Evolutionary conservation across 2,797 vertebrate genomes (phyloP).

Genomic region (Buphagus erythrorhynchus): DNA sequence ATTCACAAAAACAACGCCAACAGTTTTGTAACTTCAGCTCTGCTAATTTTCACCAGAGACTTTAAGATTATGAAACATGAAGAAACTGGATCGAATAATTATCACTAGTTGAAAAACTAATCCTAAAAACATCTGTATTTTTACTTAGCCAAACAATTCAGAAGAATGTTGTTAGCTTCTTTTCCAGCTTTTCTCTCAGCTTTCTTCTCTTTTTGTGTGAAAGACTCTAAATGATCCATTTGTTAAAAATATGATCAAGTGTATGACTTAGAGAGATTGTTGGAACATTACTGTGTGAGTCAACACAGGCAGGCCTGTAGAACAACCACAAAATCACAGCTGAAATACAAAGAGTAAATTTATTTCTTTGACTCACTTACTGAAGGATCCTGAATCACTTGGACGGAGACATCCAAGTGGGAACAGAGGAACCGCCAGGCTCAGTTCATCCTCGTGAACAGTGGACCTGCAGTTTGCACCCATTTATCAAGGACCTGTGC

Average conservation of each 20-base stretch:
- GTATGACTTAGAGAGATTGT: neutral
- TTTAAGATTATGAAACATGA: neutral
- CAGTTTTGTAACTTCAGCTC: neutral
- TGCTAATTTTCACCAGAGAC: neutral
- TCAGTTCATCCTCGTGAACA: neutral
- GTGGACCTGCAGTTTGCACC: too few relatives aligned
- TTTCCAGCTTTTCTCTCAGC: neutral
- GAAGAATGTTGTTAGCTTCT: neutral
- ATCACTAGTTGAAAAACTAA: neutral
- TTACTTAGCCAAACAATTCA: neutral
- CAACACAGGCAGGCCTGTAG: neutral
- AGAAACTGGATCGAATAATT: neutral
- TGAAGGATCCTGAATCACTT: neutral
- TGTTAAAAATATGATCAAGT: neutral
- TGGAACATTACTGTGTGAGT: neutral
- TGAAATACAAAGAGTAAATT: neutral
- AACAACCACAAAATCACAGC: neutral
- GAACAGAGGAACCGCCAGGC: neutral
- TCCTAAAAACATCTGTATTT: neutral
- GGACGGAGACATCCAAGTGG: rapidly evolving
- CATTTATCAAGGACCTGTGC: neutral
- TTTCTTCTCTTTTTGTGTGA: neutral
- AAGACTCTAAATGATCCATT: neutral
- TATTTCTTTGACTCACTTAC: neutral
- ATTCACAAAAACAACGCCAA: neutral